Percentiles rank a stretch among this genome's conserved stretches.
These are phyloP conservation scores for Melitaea athalia DNA, from an alignment of 2,888 invertebrate genomes.

Conservation along the genomic window DNA sequence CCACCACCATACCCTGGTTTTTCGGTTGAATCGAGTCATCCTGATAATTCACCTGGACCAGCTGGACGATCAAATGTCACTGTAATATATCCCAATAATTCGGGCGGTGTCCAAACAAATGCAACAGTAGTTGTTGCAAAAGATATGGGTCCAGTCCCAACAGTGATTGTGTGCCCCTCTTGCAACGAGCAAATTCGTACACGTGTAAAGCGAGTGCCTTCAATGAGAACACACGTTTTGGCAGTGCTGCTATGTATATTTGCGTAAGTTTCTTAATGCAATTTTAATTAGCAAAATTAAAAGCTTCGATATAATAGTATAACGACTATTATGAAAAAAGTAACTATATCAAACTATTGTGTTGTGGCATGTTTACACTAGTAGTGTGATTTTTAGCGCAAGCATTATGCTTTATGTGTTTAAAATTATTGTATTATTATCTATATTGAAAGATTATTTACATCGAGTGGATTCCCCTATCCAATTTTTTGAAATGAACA, in stretches of 20 bases:
- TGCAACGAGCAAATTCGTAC: constrained; percentile 73
- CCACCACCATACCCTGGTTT: constrained; percentile 49
- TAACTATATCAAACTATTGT: too few species aligned
- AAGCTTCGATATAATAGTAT: too few species aligned
- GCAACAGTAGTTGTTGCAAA: constrained; percentile 32
- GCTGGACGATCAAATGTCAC: constrained; percentile 23
- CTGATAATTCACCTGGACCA: constrained; percentile 22
- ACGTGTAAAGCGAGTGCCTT: constrained; percentile 62
- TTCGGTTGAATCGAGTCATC: not conserved
- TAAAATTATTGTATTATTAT: too few species aligned
- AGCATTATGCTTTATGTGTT: too few species aligned
- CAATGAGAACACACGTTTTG: constrained; percentile 67
- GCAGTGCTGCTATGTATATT: constrained; percentile 67
- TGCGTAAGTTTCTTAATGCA: constrained; percentile 51
- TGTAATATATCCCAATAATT: constrained; percentile 29
- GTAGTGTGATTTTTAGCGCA: too few species aligned
- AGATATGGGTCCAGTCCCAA: constrained; percentile 51
- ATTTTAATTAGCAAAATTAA: not conserved
- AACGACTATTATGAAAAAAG: too few species aligned
- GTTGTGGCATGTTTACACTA: too few species aligned
- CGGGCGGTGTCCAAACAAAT: constrained; percentile 36
- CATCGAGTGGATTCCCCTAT: too few species aligned
- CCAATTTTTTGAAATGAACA: too few species aligned
- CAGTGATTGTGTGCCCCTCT: constrained; percentile 62
- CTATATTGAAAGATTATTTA: too few species aligned